phyloP scores from a whole-genome alignment of 2,113 vertebrate species.

The Leiothrix lutea region DNA sequence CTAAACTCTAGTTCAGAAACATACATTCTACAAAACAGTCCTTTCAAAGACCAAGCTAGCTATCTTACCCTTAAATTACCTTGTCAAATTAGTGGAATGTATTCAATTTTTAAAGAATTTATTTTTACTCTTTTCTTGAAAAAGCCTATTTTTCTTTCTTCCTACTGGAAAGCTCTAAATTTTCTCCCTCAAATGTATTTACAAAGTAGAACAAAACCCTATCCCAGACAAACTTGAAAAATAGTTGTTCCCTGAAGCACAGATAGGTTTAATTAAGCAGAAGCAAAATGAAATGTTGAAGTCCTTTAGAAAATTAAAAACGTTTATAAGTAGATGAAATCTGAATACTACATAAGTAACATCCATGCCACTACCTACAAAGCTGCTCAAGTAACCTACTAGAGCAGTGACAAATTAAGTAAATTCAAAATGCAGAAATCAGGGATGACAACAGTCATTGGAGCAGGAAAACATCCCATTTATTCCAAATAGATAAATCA shows the following conservation, averaged over 20 bases:
- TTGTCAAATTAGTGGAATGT: background rate
- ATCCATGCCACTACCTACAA: background rate
- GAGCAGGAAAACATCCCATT: background rate
- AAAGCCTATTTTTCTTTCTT: background rate
- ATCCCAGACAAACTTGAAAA: background rate
- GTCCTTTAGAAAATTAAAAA: background rate
- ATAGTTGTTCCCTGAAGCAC: background rate
- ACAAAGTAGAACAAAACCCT: background rate
- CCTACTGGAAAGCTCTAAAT: background rate
- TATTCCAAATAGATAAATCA: background rate
- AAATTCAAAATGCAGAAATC: background rate
- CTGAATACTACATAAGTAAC: background rate
- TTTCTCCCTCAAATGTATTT: background rate
- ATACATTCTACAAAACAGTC: background rate
- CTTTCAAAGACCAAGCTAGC: background rate
- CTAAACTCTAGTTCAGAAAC: background rate
- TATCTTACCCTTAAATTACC: background rate
- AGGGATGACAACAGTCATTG: background rate
- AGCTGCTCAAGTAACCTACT: background rate
- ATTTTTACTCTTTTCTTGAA: background rate
- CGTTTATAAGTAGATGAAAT: background rate
- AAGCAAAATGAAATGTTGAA: background rate
- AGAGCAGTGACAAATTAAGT: background rate
- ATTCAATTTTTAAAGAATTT: background rate
- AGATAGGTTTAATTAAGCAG: background rate